Evolutionary conservation across 1,140 invertebrate genomes (phyloP).

Genomic region (Cryptotermes secundus): DNA sequence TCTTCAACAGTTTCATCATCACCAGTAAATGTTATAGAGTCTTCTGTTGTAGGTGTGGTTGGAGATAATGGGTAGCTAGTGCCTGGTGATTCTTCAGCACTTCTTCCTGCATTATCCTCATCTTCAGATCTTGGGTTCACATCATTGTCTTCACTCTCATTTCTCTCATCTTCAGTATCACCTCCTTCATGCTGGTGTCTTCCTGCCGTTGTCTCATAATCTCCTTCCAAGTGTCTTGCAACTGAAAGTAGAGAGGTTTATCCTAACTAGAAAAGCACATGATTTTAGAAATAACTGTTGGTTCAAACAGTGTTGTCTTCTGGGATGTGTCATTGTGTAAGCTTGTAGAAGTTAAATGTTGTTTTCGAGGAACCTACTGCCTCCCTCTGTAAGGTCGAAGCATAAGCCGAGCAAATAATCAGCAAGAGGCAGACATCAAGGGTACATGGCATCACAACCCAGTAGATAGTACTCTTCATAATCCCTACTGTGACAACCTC

Average conservation of each 20-base stretch:
- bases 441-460: too few species aligned
- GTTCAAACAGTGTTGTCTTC: too few species aligned
- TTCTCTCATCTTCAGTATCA: background rate
- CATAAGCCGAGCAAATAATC: too few species aligned
- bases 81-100: background rate
- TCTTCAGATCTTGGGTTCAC: constrained; percentile 21
- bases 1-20: constrained; percentile 52
- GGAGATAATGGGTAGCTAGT: background rate
- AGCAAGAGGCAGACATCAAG: too few species aligned
- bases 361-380: too few species aligned
- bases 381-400: too few species aligned
- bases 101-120: background rate
- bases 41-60: constrained; percentile 9
- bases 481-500: too few species aligned
- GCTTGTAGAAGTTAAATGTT: too few species aligned
- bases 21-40: constrained; percentile 45
- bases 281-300: too few species aligned
- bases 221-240: constrained; percentile 15
- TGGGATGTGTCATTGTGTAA: too few species aligned
- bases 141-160: constrained; percentile 28
- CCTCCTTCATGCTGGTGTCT: background rate
- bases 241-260: background rate
- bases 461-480: too few species aligned
- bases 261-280: too few species aligned
- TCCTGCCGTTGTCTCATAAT: background rate